A percentile compares a stretch with the other conserved stretches of the same genome.
Conservation (phyloP, 2,797 vertebrate genomes). For the Alca torda region DNA sequence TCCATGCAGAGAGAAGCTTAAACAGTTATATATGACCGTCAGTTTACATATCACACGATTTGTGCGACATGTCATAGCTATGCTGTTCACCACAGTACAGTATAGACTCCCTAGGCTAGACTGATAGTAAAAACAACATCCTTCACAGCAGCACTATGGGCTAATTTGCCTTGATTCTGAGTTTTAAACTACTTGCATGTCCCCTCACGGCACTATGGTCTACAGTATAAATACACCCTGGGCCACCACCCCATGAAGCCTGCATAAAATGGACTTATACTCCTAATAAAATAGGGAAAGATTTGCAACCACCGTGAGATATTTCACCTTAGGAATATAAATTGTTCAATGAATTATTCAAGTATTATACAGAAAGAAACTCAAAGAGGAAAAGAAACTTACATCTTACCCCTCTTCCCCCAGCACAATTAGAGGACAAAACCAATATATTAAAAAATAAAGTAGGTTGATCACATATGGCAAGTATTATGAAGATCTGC, state of each 20-base stretch:
- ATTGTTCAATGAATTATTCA: neutral
- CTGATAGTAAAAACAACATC: neutral
- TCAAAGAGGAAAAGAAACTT: neutral
- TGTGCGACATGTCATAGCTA: neutral
- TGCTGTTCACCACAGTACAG: neutral
- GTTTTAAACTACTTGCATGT: neutral
- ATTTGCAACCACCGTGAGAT: neutral
- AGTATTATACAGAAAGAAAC: neutral
- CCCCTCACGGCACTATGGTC: too few species aligned
- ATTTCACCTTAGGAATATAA: neutral
- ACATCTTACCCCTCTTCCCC: neutral
- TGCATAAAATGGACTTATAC: neutral
- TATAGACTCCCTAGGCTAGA: neutral
- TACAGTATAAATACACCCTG: neutral
- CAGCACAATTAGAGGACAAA: neutral
- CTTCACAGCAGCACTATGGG: neutral
- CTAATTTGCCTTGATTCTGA: neutral
- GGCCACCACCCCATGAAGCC: slow-evolving; percentile 80
- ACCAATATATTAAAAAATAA: neutral
- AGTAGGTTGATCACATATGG: neutral
- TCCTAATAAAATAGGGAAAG: neutral
- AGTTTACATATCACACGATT: neutral
- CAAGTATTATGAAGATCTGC: neutral
- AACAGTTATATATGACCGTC: neutral
- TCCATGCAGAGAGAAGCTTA: neutral